Evolutionary conservation across 2,797 vertebrate genomes (phyloP), one percentile per base, ranked within the genome.

Genomic region (Cetoscarus ocellatus): DNA sequence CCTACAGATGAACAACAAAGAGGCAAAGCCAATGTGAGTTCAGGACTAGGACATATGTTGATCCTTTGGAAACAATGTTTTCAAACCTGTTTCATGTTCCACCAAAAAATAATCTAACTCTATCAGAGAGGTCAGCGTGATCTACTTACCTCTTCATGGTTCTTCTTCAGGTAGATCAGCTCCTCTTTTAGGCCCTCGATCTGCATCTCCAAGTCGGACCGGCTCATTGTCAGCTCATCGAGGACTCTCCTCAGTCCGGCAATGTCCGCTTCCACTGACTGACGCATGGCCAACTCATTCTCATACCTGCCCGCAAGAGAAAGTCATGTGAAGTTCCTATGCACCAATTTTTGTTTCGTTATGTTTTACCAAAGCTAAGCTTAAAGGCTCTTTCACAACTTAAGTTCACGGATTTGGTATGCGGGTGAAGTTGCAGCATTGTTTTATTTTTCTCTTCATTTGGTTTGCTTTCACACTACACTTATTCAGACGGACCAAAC

Each of bases 101-200:
- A n/a, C n/a, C n/a, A n/a, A 14, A 10, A 1, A 36, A 18, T 3
- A 10, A 5, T 14, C 3, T 0, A 6, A 27, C 5, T 19, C 0
- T 15, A 15, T 43, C 0, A 19, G 3, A 9, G 1, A 1, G 48
- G 8, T 9, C 12, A 38, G 17, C 5, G n/a, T 7, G 14, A 3
- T 50, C 6, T 14, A 38, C 79, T 39, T 39, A 96, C 96, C 95
- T 97, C 96, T 86, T 96, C 95, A 0, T 97, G 96, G 83, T 96
- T 96, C 92, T 94, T 97, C 88, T 90, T 94, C 18, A 97, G 91
- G 88, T 89, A 96, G 84, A 95, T 85, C 80, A 96, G 91, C 81
- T 97, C 96, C 84, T 97, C 96, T 57, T 77, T 94, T 84, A 97
- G 91, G 0, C 90, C 92, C 62, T 97, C 96, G 0, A 96, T 94